Evolutionary conservation across 2,888 invertebrate genomes (phyloP), one percentile per base, ranked within the genome.

Genomic region (Timandra comae): DNA sequence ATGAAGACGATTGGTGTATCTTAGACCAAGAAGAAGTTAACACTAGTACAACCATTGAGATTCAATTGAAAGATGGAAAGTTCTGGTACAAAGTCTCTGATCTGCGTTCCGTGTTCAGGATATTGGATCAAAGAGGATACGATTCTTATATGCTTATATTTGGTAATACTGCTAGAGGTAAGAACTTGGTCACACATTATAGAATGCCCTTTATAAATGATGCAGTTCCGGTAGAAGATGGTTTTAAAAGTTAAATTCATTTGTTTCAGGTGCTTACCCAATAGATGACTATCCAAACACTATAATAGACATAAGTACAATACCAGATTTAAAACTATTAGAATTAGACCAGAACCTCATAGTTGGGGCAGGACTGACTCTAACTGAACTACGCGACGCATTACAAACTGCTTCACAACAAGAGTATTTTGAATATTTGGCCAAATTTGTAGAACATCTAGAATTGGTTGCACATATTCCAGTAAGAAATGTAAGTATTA

Each of bases 111-210:
- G 66, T 91, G 27, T 87, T 90, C 49, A 56, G 75, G 9, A 62
- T 89, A 8, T 75, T 92, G 12, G 52, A 61, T 9, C 53, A 52
- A 13, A 67, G 82, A 41, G 76, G 79, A 0, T 42, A 68, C 19
- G 62, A 70, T 3, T 76, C 72, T 12, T 91, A 91, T 51, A 86
- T 89, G 67, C 57, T 93, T 3, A 88, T 93, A 1, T 90, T 88
- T 28, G 93, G 94, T 8, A 92, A 92, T 59, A 93, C 91, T 5
- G 91, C 89, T 13, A 89, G 87, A 69, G 93, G 92, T 91, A 69
- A 31, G n/a, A 7, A n/a, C n/a, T n/a, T n/a, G n/a, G n/a, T n/a
- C n/a, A n/a, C n/a, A n/a, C n/a, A n/a, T n/a, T n/a, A n/a, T n/a
- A n/a, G n/a, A n/a, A n/a, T n/a, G n/a, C n/a, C n/a, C n/a, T n/a